Evolutionary conservation across 2,888 invertebrate genomes (phyloP).

Genomic region (Yponomeuta evonymella): DNA sequence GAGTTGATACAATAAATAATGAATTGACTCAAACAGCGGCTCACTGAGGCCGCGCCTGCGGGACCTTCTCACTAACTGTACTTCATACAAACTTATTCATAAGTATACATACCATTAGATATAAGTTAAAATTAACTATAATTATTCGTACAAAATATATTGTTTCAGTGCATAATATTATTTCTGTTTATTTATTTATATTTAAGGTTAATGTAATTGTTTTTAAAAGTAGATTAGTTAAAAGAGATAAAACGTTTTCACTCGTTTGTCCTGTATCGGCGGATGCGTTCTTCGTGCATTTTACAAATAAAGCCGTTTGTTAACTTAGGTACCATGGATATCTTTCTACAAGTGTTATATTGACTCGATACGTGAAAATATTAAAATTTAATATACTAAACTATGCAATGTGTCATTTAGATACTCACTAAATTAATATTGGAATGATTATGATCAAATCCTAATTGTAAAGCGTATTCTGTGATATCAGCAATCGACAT

Average conservation of each 20-base stretch:
- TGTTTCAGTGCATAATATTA: constrained; percentile 46
- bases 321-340: constrained; percentile 6
- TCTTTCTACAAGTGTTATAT: constrained; percentile 10
- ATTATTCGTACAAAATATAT: constrained; percentile 61
- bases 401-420: constrained; percentile 27
- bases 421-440: constrained; percentile 29
- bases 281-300: background rate
- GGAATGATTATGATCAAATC: constrained; percentile 36
- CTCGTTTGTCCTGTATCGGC: constrained; percentile 16
- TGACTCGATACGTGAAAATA: constrained; percentile 24
- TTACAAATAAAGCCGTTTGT: background rate
- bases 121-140: constrained; percentile 55
- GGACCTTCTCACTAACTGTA: constrained; percentile 34
- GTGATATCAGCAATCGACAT: constrained; percentile 43
- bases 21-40: constrained; percentile 62
- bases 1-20: constrained; percentile 40
- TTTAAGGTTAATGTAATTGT: constrained; percentile 11
- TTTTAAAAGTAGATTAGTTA: constrained; percentile 13
- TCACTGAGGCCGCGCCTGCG: constrained; percentile 6
- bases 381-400: constrained; percentile 19
- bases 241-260: constrained; percentile 16
- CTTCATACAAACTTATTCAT: constrained; percentile 55
- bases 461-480: constrained; percentile 54
- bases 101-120: constrained; percentile 44
- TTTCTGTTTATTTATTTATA: constrained; percentile 12